Conservation (phyloP, 2,113 vertebrate species). For the Microtus pennsylvanicus region DNA sequence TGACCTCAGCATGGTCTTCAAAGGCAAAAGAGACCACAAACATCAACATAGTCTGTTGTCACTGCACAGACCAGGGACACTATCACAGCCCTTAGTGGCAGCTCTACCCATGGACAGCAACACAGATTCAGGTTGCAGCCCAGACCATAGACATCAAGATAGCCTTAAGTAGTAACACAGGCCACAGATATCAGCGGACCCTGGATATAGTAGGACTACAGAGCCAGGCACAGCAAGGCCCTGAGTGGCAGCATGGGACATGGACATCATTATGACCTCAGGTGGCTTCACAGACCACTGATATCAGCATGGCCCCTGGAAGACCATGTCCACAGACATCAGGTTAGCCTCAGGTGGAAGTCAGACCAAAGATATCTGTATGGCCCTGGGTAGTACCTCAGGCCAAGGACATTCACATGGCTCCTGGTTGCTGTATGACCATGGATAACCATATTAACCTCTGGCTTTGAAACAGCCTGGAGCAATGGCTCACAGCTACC, state of each 20-base stretch:
- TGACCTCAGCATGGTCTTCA: not conserved
- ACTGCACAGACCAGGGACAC: not conserved
- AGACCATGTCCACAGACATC: not conserved
- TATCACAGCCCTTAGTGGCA: not conserved
- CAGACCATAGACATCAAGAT: not conserved
- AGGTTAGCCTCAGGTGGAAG: not conserved
- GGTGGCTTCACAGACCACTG: not conserved
- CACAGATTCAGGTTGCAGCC: not conserved
- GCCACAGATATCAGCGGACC: not conserved
- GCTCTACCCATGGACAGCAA: not conserved
- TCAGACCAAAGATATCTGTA: not conserved
- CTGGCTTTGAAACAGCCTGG: not conserved
- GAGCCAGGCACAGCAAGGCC: not conserved
- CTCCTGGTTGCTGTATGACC: not conserved
- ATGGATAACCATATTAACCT: not conserved
- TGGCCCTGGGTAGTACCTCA: not conserved
- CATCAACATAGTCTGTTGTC: not conserved
- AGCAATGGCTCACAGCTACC: not conserved
- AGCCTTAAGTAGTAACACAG: not conserved
- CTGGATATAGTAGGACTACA: not conserved
- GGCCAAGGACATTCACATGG: no score
- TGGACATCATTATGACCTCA: not conserved
- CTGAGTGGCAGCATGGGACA: not conserved
- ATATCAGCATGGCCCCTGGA: no score
- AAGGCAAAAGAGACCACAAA: not conserved